Base-by-base conservation (phyloP, 2,113 vertebrate species). In the Chitala chitala region DNA sequence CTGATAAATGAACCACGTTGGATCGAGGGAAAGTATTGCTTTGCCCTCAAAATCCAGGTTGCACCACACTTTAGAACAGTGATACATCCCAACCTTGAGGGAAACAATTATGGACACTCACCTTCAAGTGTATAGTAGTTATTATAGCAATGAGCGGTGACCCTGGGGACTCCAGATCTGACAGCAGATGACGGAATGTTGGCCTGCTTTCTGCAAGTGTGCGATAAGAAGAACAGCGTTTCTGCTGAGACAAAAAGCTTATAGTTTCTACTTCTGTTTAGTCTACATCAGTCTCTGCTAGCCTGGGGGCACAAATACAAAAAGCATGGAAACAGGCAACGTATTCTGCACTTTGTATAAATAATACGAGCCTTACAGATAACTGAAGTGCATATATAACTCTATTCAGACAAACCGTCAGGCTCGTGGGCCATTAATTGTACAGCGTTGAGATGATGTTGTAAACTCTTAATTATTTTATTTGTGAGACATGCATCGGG, bases 271-370 rank as follows among this genome's bases (percentile, higher is more conserved):
- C 36, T 38, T 72, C 36, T 72, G 22, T 71, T 55, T 22, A 31
- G 10, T 38, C 9, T 69, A n/a, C 20, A 64, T 84, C 72, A 64
- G 79, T 75, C 80, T 71, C 24, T 66, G 12, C 24, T 58, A 29
- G 29, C 4, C 55, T 58, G 29, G n/a, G 44, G 40, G n/a, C 15
- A 42, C 24, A 10, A 66, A 61, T 31, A 61, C 36, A 17, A 13
- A 36, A 17, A 61, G 15, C 31, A 10, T 33, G 9, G 58, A 5
- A 20, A 31, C 17, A 33, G 24, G 1, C 58, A 61, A 61, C 31
- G 33, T 46, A 46, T 5, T 15, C 36, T 63, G 8, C 15, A 5
- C 59, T 12, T 46, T 46, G 5, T 6, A 46, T 5, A 12, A 12
- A 46, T 46, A 6, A 12, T 20, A 36, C 59, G 20, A 36, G 15